Percentiles rank a stretch among this genome's conserved stretches.
phyloP scores from a whole-genome alignment of 2,888 invertebrate species.

The Buathra laborator region DNA sequence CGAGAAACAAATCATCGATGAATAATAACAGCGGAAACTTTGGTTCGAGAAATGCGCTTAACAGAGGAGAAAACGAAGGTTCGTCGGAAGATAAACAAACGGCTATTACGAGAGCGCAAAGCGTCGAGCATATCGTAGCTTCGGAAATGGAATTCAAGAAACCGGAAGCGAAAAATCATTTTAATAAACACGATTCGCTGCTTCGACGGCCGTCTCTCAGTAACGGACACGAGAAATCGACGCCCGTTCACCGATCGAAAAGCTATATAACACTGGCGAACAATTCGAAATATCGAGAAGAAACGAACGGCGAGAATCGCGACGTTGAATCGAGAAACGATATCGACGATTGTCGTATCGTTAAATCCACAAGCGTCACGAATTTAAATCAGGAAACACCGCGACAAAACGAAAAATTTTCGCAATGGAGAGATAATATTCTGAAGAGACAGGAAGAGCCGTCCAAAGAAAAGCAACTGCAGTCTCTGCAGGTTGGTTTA shows the following conservation, averaged over 20 bases:
- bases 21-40: slow-evolving; percentile 29
- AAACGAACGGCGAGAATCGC: slow-evolving; percentile 45
- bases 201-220: slow-evolving; percentile 48
- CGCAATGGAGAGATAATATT: slow-evolving; percentile 81
- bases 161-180: slow-evolving; percentile 33
- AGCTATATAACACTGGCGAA: slow-evolving; percentile 79
- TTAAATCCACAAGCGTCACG: slow-evolving; percentile 77
- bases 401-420: slow-evolving; percentile 78
- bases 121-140: slow-evolving; percentile 49
- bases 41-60: slow-evolving; percentile 27
- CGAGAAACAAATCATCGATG: slow-evolving; percentile 66
- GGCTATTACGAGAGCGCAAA: slow-evolving; percentile 51
- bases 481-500: slow-evolving; percentile 75
- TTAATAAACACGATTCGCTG: slow-evolving; percentile 50
- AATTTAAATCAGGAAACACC: slow-evolving; percentile 75
- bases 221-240: slow-evolving; percentile 56
- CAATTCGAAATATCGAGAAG: slow-evolving; percentile 73
- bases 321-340: slow-evolving; percentile 24
- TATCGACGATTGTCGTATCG: slow-evolving; percentile 62
- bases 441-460: slow-evolving; percentile 80
- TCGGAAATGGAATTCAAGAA: slow-evolving; percentile 36
- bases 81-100: slow-evolving; percentile 7
- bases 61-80: slow-evolving; percentile 21
- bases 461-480: slow-evolving; percentile 80
- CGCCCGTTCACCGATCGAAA: slow-evolving; percentile 79